Base-by-base conservation (phyloP, 1,140 invertebrate species). In the Drosophila parabipectinata region DNA sequence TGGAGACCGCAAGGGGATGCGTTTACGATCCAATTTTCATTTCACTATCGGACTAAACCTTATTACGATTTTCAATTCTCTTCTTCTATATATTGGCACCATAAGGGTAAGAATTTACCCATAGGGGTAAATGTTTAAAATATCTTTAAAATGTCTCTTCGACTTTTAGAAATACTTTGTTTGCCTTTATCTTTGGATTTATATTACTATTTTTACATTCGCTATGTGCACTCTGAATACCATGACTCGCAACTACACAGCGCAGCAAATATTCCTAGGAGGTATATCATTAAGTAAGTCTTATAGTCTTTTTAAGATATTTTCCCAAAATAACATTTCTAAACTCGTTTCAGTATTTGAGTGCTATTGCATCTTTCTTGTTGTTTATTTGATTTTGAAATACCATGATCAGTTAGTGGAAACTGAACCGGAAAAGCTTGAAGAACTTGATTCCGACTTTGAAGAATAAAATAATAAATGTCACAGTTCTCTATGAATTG, bases 161-260 rank as follows among this genome's bases (percentile, higher is more conserved):
- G n/a, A 8, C 5, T 1, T 9, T 0, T 2, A 85, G 80, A 4
- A 75, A 32, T 53, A 72, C 14, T 39, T 53, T 37, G 3, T 28
- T 5, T 54, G 47, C 24, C 14, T 79, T 1, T 24, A 72, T 37
- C 4, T 76, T 7, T 84, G 72, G 72, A 37, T 83, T 1, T 54
- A 51, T 21, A 50, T 55, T 7, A 44, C 60, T 0, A 0, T 26
- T 1, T 4, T 76, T 1, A 30, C 21, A 0, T 52, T 37, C 8
- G 0, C 53, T 1, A 28, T 56, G n/a, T 60, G 14, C 9, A 26
- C 47, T 30, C 4, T 53, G 4, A 54, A 68, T 39, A 45, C 47
- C 0, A n/a, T 61, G 0, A 8, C 71, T 7, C 9, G 34, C 0
- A 64, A 44, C 15, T 32, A 41, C 3, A 12, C 18, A 30, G 1